Base-by-base conservation (phyloP, 2,113 vertebrate genomes). In the Sphaerodactylus townsendi region DNA sequence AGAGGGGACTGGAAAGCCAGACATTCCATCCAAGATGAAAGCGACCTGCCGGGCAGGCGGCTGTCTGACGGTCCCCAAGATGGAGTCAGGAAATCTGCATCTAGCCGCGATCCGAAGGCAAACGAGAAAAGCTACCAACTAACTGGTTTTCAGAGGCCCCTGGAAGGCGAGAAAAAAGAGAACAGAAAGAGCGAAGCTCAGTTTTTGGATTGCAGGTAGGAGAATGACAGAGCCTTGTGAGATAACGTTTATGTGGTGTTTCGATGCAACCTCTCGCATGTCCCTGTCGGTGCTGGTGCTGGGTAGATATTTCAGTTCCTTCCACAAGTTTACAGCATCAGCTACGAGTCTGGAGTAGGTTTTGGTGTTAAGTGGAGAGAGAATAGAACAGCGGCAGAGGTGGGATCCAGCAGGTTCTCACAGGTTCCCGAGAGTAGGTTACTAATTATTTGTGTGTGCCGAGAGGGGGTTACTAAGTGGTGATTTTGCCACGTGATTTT, bases 151-250 rank as follows among this genome's bases (percentile, higher is more conserved):
- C 89, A 82, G 30, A 93, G 85, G 39, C 88, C 90, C 81, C 83
- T 89, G 21, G 88, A n/a, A 53, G 1, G 90, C 79, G 92, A 95
- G 59, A 94, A 85, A 64, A 92, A 50, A 78, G 92, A 92, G 48
- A 92, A 85, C 28, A 92, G 19, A 68, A 79, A 90, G 79, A 90
- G 41, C 10, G 92, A 91, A 64, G 80, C 28, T 84, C 72, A 39
- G 0, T 53, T 92, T 39, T 56, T 85, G 6, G 62, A 88, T 2
- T 85, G 82, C 90, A 95, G 96, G 96, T 97, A 91, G 94, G 96
- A 4, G 0, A 5, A 13, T 8, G 13, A 48, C 33, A 44, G 28
- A 5, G 13, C 13, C 37, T 28, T 75, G 28, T 11, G 28, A 64
- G 5, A 86, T n/a, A 15, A 39, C 17, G 3, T 19, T 13, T 37